These are phyloP conservation scores for Cryptotis parvus DNA, from an alignment of 2,113 vertebrate species.

Conservation along the genomic window DNA sequence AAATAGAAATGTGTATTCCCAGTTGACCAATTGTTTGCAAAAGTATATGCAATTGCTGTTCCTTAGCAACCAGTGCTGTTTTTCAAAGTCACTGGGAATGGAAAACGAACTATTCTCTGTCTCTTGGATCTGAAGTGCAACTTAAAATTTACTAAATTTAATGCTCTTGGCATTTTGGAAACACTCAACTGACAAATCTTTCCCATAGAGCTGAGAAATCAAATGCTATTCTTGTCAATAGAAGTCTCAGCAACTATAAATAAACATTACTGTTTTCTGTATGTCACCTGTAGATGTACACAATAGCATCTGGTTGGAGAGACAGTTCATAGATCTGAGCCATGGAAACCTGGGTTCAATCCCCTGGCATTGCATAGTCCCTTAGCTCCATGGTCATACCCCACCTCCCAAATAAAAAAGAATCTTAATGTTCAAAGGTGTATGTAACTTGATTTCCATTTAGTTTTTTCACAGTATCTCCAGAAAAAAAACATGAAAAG, in stretches of 20 bases:
- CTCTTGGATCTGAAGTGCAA: constrained; percentile 9
- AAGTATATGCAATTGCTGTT: constrained; percentile 45
- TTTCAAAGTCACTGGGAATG: constrained; percentile 76
- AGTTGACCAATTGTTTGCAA: constrained; percentile 69
- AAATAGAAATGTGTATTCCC: constrained; percentile 34
- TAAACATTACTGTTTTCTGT: too few species aligned
- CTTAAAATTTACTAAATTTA: constrained; percentile 39
- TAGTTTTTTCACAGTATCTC: constrained; percentile 20
- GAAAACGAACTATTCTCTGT: not conserved
- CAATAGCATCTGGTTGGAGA: not conserved
- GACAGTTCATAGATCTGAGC: not conserved
- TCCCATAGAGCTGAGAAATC: not conserved
- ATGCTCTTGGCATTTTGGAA: constrained; percentile 11
- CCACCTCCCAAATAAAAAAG: not conserved
- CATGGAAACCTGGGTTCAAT: constrained; percentile 3
- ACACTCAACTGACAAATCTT: constrained; percentile 8
- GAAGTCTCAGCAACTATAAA: constrained; percentile 19
- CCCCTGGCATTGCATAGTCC: too few species aligned
- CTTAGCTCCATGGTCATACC: too few species aligned
- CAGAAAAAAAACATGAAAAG: not conserved
- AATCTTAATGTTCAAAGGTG: not conserved
- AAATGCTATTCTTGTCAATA: not conserved
- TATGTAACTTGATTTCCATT: not conserved
- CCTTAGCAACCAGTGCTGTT: constrained; percentile 64
- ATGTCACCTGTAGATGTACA: not conserved